These are phyloP conservation scores for Drosophila ercepeae DNA, from an alignment of 1,140 invertebrate genomes.

Conservation along the genomic window DNA sequence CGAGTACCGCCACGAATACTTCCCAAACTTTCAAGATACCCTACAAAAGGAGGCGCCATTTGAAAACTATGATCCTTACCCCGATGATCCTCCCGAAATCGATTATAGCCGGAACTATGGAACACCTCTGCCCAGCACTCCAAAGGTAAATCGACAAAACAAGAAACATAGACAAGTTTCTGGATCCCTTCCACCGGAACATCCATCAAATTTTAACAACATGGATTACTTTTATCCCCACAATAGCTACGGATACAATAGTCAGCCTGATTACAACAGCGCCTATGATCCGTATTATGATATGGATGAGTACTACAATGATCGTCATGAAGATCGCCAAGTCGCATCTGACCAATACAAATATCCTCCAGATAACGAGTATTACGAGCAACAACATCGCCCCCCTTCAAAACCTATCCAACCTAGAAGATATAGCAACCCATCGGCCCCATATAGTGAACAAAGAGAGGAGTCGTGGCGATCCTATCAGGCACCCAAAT, in stretches of 20 bases:
- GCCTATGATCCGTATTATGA: neutral
- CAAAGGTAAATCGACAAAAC: neutral
- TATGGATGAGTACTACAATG: neutral
- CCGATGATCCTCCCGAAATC: neutral
- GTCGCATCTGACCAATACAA: neutral
- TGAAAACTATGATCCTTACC: neutral
- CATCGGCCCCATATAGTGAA: neutral
- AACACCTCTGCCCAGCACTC: neutral
- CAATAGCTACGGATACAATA: neutral
- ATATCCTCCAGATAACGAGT: conserved; percentile 1
- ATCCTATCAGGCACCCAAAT: neutral
- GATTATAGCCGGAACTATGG: neutral
- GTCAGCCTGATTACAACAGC: neutral
- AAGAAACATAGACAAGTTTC: neutral
- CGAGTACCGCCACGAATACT: neutral
- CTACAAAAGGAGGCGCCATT: too few relatives aligned
- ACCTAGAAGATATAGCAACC: neutral
- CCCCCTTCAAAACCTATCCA: neutral
- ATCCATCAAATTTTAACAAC: neutral
- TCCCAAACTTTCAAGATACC: too few relatives aligned
- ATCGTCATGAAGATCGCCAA: neutral
- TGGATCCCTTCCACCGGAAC: conserved; percentile 4
- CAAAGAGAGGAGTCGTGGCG: too few relatives aligned
- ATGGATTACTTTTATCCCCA: neutral
- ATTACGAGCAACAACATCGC: neutral